Conservation (phyloP, 2,113 vertebrate species). For the Cariama cristata region DNA sequence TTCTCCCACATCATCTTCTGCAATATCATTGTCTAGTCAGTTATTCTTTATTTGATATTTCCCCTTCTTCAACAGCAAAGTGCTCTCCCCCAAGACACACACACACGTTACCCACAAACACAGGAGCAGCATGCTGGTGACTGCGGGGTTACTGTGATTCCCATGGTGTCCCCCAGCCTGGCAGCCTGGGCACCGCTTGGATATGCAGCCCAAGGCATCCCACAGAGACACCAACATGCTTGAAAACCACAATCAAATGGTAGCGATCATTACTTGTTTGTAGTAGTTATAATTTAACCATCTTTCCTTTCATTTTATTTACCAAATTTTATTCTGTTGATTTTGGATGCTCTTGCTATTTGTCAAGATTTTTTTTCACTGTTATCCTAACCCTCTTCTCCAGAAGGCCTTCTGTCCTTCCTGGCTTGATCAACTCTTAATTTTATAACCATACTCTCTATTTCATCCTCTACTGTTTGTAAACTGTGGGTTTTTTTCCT, state of each 20-base stretch:
- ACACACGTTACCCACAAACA: neutral
- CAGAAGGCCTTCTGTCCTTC: neutral
- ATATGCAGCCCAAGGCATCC: neutral
- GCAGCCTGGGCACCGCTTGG: neutral
- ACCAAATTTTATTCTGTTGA: neutral
- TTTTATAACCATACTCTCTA: neutral
- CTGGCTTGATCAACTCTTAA: neutral
- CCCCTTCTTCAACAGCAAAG: neutral
- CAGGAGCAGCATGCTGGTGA: neutral
- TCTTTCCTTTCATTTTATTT: neutral
- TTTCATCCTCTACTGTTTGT: conserved; percentile 42
- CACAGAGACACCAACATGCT: neutral
- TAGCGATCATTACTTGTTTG: neutral
- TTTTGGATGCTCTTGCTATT: neutral
- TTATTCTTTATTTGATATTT: neutral
- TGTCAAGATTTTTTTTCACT: neutral
- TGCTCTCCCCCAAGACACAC: neutral
- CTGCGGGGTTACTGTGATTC: neutral
- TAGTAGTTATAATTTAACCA: neutral
- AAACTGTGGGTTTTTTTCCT: neutral
- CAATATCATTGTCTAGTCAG: neutral
- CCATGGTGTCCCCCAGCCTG: neutral
- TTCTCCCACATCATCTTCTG: neutral
- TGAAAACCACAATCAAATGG: neutral
- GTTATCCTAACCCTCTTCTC: neutral